Conservation (phyloP, 1,140 invertebrate genomes). For the Drepana arcuata region DNA sequence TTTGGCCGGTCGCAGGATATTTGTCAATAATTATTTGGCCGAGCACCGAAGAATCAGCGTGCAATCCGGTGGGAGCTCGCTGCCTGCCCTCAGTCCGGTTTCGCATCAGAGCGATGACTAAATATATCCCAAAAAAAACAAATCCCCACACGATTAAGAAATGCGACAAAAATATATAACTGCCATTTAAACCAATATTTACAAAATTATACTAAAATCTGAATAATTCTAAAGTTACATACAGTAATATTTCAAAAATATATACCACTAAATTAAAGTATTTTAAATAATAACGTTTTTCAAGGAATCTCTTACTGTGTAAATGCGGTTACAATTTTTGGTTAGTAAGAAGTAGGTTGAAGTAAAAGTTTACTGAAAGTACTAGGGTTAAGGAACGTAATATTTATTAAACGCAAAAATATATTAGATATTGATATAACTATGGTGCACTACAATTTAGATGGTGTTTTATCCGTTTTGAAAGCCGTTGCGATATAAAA, state of each 20-base stretch:
- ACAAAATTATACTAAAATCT: too few relatives aligned
- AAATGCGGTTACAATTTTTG: constrained; percentile 15
- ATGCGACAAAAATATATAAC: constrained; percentile 16
- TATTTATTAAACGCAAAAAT: constrained; percentile 46
- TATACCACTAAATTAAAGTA: constrained; percentile 14
- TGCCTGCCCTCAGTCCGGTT: constrained; percentile 64
- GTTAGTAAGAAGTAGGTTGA: constrained; percentile 26
- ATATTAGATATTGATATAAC: constrained; percentile 45
- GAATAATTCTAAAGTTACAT: constrained; percentile 9
- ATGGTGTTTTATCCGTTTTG: constrained; percentile 26
- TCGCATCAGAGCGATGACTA: constrained; percentile 69
- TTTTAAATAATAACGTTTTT: constrained; percentile 19
- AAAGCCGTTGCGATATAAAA: too few relatives aligned
- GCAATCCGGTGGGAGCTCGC: constrained; percentile 65
- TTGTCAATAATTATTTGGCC: constrained; percentile 74
- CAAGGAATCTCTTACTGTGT: constrained; percentile 24
- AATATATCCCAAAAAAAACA: constrained; percentile 21
- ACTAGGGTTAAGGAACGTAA: constrained; percentile 31
- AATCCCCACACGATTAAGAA: constrained; percentile 20
- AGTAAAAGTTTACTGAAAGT: constrained; percentile 37
- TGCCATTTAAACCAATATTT: constrained; percentile 20
- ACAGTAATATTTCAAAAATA: constrained; percentile 9
- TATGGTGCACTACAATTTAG: constrained; percentile 57
- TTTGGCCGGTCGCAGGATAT: constrained; percentile 71
- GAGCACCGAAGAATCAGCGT: constrained; percentile 73